Evolutionary conservation across 2,797 vertebrate species (phyloP).

Genomic region (Myotis pilosus): DNA sequence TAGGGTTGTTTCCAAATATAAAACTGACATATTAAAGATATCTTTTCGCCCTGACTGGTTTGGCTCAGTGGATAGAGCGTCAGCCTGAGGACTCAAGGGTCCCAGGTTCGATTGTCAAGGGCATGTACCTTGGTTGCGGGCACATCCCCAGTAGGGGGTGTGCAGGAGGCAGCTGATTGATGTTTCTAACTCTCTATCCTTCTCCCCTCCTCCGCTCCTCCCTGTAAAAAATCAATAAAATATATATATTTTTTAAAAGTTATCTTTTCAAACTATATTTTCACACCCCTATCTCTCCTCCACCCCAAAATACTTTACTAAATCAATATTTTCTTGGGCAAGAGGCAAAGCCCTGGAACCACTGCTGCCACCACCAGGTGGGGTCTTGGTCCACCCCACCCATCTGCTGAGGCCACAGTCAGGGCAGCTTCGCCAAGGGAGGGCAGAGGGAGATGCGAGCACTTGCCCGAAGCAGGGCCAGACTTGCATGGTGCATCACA

Average conservation of each 20-base stretch:
- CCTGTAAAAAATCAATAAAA: too few species aligned
- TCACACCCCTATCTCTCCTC: not conserved
- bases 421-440: not conserved
- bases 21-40: not conserved
- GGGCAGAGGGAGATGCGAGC: not conserved
- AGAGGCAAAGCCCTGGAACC: not conserved
- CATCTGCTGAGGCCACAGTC: not conserved
- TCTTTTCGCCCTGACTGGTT: not conserved
- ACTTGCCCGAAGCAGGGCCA: not conserved
- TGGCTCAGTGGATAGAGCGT: too few species aligned
- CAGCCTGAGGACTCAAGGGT: too few species aligned
- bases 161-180: too few species aligned
- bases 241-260: not conserved
- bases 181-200: too few species aligned
- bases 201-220: too few species aligned
- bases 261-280: constrained; percentile 42
- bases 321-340: not conserved
- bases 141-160: too few species aligned
- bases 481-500: not conserved
- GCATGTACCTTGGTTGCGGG: too few species aligned
- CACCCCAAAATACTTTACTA: not conserved
- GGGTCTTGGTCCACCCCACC: not conserved
- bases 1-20: constrained; percentile 30
- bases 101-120: too few species aligned
- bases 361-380: accelerated